phyloP scores from a whole-genome alignment of 1,140 invertebrate genomes.

The Zaprionus vittiger region DNA sequence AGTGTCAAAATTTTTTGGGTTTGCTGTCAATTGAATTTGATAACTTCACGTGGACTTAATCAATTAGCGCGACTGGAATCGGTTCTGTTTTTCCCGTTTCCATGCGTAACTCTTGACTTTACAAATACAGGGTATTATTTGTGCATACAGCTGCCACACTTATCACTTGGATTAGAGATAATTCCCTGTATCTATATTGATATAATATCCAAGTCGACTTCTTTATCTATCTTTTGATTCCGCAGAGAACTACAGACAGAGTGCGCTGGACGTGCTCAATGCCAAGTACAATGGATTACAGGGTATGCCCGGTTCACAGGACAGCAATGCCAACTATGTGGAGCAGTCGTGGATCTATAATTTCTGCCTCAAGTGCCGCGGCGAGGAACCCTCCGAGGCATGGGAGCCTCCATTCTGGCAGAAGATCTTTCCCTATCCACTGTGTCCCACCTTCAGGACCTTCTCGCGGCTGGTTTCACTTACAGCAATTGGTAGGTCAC shows the following conservation, averaged over 20 bases:
- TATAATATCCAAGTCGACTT: not conserved
- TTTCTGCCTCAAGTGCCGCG: constrained; percentile 81
- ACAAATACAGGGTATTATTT: not conserved
- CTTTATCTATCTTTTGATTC: not conserved
- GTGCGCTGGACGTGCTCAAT: constrained; percentile 71
- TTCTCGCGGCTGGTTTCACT: constrained; percentile 90
- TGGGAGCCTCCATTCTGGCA: constrained; percentile 92
- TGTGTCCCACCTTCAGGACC: constrained; percentile 92
- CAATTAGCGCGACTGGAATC: constrained; percentile 25
- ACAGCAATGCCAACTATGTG: constrained; percentile 60
- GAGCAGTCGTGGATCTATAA: constrained; percentile 83
- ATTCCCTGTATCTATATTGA: not conserved
- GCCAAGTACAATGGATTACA: constrained; percentile 66
- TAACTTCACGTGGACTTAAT: constrained; percentile 9
- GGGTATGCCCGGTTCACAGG: constrained; percentile 34
- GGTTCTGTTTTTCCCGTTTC: not conserved
- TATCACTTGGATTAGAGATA: constrained; percentile 21
- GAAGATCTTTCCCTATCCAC: constrained; percentile 91
- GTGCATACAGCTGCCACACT: constrained; percentile 29
- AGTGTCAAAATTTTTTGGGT: constrained; percentile 5
- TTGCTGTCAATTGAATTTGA: constrained; percentile 16
- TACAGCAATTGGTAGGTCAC: constrained; percentile 86
- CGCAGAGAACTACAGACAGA: constrained; percentile 68
- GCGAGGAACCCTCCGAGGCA: constrained; percentile 87
- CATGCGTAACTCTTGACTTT: not conserved